Conservation (phyloP, 1,140 invertebrate genomes). For the Pseudomyrmex flavicornis region DNA sequence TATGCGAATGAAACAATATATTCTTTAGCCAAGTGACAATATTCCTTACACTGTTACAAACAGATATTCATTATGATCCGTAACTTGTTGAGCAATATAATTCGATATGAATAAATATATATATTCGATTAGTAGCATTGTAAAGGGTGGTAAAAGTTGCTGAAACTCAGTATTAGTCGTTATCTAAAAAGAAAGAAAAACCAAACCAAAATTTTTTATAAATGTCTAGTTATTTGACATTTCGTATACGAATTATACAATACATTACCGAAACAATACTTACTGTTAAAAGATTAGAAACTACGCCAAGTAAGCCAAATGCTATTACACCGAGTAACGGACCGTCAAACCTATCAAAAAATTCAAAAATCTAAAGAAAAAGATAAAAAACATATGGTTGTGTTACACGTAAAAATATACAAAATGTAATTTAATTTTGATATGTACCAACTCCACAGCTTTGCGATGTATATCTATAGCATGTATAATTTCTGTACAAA, state of each 20-base stretch:
- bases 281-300: conserved; percentile 24
- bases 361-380: not conserved
- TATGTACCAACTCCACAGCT: conserved; percentile 21
- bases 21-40: not conserved
- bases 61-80: conserved; percentile 29
- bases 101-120: conserved; percentile 11
- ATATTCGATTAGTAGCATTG: not conserved
- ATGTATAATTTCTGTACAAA: not conserved
- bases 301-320: not conserved
- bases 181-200: not conserved
- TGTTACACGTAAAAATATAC: not conserved
- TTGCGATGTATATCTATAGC: conserved; percentile 32
- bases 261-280: not conserved
- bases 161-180: not conserved
- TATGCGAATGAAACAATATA: no score
- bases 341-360: conserved; percentile 1
- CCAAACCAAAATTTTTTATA: no score
- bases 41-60: conserved; percentile 27
- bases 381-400: not conserved
- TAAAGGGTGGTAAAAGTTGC: not conserved
- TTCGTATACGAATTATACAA: no score
- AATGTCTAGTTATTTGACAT: no score
- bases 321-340: conserved; percentile 10
- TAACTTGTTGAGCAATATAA: conserved; percentile 26
- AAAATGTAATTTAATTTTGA: not conserved